Conservation (phyloP, 2,113 vertebrate genomes). For the Gorsachius goisagi region DNA sequence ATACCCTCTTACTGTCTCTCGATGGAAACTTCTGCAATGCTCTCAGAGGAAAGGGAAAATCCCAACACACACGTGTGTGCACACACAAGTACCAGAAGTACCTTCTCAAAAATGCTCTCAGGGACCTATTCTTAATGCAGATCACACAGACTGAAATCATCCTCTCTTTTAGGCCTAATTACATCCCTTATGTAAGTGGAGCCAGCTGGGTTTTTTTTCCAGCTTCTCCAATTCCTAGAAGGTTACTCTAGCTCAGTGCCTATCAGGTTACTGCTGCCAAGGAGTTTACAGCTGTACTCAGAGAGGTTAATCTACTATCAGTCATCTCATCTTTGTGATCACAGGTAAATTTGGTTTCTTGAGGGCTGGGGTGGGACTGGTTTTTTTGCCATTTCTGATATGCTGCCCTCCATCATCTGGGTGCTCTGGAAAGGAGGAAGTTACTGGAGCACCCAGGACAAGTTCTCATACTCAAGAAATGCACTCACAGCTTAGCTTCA, state of each 20-base stretch:
- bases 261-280: background rate
- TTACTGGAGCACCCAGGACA: background rate
- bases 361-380: background rate
- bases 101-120: background rate
- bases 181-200: constrained; percentile 52
- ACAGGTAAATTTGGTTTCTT: background rate
- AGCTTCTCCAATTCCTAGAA: background rate
- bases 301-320: background rate
- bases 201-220: background rate
- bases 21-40: background rate
- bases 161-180: constrained; percentile 26
- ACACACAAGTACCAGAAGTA: background rate
- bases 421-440: background rate
- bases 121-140: constrained; percentile 15
- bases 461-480: background rate
- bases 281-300: background rate
- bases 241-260: background rate
- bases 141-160: constrained; percentile 37
- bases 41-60: background rate
- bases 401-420: background rate
- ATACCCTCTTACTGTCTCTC: background rate
- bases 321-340: background rate
- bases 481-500: background rate
- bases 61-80: background rate
- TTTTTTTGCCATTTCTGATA: background rate